Evolutionary conservation across 2,113 vertebrate genomes (phyloP), one percentile per base, ranked within the genome.

Genomic region (Xerus inauris): DNA sequence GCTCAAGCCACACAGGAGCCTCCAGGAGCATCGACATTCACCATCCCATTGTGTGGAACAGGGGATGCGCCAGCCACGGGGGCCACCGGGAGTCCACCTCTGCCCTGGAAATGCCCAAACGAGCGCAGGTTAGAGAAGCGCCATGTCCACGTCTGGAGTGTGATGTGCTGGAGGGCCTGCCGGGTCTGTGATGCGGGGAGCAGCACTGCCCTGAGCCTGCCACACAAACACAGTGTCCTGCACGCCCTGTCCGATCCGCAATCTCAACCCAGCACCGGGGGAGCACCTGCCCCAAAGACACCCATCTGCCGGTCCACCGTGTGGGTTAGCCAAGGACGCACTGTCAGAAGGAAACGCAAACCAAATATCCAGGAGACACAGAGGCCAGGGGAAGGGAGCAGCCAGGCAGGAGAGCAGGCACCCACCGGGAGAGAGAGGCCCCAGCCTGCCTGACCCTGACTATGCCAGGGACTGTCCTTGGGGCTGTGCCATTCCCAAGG

Each of bases 71-170:
- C 2, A 73, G 20, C 26, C 54, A 2, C 8, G 9, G 42, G 20
- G 6, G 54, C 8, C 20, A 26, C 76, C 1, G 28, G 54, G 54
- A 38, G 69, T 71, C 62, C 71, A 30, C 38, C 14, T 83, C 62
- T 59, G 91, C 30, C 90, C 96, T 97, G 95, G 8, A 92, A 97
- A 91, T 26, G 19, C 14, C 77, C 89, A 94, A 85, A 95, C 69
- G 88, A 91, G 71, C 1, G 11, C 7, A 51, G 30, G 49, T 97
- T 65, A 97, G 97, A 45, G 28, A 42, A 49, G 38, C 42, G 26
- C 30, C n/a, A 5, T 2, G 72, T 65, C 26, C 65, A 4, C 0
- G 54, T 40, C 13, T n/a, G 8, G 13, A 42, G 69, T 9, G 8
- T 42, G n/a, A 13, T 42, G 10, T 9, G 8, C n/a, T 35, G 1